phyloP scores from a whole-genome alignment of 2,888 invertebrate species.

The Xanthia togata region DNA sequence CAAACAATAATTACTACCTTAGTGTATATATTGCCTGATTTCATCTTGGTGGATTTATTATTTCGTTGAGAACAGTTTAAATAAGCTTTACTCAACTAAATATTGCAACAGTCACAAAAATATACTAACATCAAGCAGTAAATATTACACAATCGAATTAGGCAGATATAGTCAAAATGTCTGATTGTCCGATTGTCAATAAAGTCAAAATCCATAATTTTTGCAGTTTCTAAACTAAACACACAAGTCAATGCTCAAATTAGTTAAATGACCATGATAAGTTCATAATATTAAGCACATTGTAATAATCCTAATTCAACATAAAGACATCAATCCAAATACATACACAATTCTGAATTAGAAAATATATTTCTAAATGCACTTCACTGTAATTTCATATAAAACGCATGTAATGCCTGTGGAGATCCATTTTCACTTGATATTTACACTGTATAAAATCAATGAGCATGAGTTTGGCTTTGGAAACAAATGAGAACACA shows the following conservation, averaged over 20 bases:
- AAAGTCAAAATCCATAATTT: conserved; percentile 39
- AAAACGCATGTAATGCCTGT: conserved; percentile 1
- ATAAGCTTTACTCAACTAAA: conserved; percentile 31
- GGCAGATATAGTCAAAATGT: conserved; percentile 39
- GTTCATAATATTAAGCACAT: conserved; percentile 27
- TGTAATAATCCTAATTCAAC: conserved; percentile 25
- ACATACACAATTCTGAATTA: background rate
- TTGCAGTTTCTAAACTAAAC: conserved; percentile 9
- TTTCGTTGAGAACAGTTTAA: conserved; percentile 24
- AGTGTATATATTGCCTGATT: conserved; percentile 38
- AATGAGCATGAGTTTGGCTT: conserved; percentile 39
- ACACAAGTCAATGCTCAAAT: background rate
- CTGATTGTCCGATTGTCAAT: conserved; percentile 9
- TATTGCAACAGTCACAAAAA: conserved; percentile 57
- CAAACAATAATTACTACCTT: conserved; percentile 55
- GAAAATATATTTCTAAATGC: conserved; percentile 7
- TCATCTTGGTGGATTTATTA: conserved; percentile 12
- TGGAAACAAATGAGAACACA: conserved; percentile 26
- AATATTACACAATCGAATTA: conserved; percentile 52
- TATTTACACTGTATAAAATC: conserved; percentile 36
- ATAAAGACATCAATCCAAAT: conserved; percentile 6
- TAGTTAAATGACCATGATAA: background rate
- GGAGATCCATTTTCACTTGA: conserved; percentile 29
- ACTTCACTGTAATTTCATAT: conserved; percentile 42
- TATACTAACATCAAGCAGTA: conserved; percentile 45